phyloP scores from a whole-genome alignment of 2,797 vertebrate genomes.

The Pangasius sanitwongsei region DNA sequence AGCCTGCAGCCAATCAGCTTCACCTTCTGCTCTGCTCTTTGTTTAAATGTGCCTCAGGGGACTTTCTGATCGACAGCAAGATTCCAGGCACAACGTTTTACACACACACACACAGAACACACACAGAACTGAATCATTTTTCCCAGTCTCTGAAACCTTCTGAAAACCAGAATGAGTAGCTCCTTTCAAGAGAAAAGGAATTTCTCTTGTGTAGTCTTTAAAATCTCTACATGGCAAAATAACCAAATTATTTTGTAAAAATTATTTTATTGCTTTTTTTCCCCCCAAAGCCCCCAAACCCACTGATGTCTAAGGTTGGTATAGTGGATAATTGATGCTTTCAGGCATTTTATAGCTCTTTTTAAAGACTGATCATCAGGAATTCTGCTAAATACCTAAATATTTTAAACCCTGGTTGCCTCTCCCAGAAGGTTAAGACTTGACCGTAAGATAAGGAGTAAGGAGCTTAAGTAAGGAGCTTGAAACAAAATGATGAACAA shows the following conservation, averaged over 20 bases:
- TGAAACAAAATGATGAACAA: background rate
- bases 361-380: background rate
- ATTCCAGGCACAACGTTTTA: background rate
- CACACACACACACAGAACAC: background rate
- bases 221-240: background rate
- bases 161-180: background rate
- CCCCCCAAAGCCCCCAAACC: background rate
- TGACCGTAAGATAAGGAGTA: background rate
- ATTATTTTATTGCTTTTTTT: background rate
- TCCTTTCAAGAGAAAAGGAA: background rate
- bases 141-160: background rate
- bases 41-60: background rate
- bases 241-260: background rate
- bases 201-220: background rate
- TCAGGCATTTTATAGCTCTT: background rate
- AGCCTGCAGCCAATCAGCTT: background rate
- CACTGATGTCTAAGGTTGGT: no score
- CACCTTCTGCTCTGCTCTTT: slow-evolving; percentile 3
- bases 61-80: background rate
- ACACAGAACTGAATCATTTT: background rate
- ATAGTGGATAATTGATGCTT: background rate
- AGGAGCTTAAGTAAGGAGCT: background rate
- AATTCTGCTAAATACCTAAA: background rate
- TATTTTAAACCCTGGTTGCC: background rate
- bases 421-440: background rate